phyloP scores from a whole-genome alignment of 2,888 invertebrate species.

The Agrochola circellaris region DNA sequence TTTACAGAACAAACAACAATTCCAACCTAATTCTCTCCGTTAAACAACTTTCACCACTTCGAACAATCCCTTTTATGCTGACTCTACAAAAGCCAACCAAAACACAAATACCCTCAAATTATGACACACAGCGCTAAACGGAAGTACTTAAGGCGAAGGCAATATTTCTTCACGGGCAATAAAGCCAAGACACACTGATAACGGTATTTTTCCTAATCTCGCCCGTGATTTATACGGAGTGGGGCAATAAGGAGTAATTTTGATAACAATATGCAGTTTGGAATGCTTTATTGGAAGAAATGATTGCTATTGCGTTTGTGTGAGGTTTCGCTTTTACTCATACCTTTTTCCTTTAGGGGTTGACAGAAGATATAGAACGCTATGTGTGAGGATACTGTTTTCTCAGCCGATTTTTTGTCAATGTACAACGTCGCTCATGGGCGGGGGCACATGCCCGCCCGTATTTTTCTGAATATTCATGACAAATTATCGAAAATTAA shows the following conservation, averaged over 20 bases:
- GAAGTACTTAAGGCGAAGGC: constrained; percentile 76
- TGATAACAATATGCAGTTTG: constrained; percentile 61
- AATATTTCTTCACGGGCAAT: constrained; percentile 79
- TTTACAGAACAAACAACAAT: background rate
- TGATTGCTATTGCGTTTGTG: constrained; percentile 17
- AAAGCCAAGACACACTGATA: constrained; percentile 74
- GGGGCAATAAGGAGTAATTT: constrained; percentile 70
- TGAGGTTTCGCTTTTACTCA: constrained; percentile 3
- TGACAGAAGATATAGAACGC: background rate
- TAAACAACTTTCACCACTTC: background rate
- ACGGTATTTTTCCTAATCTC: constrained; percentile 69
- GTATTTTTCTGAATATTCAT: too few species aligned
- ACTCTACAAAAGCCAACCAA: constrained; percentile 37
- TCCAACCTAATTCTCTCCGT: background rate
- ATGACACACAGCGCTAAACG: constrained; percentile 74
- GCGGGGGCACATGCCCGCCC: too few species aligned
- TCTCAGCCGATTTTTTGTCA: too few species aligned
- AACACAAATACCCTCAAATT: constrained; percentile 75
- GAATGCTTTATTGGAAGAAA: constrained; percentile 51
- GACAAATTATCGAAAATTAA: too few species aligned
- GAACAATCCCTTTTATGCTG: background rate
- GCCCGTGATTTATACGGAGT: constrained; percentile 69
- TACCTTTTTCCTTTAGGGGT: background rate
- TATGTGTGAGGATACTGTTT: background rate
- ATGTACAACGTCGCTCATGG: too few species aligned